Evolutionary conservation across 1,140 invertebrate species (phyloP).

Genomic region (Monochamus saltuarius): DNA sequence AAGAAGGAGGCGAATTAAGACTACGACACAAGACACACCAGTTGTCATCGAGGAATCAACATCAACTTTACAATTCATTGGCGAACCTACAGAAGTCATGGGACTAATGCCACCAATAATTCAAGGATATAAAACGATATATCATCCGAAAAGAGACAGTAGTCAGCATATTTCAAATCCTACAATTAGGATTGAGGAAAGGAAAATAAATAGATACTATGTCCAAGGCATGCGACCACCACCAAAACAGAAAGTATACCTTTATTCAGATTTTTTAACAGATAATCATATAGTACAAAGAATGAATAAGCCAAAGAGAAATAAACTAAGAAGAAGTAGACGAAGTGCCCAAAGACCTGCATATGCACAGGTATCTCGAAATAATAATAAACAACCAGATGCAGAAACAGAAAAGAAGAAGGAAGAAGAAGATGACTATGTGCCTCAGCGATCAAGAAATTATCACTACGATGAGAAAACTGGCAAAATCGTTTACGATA

Average conservation of each 20-base stretch:
- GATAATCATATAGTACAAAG: constrained; percentile 5
- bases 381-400: constrained; percentile 19
- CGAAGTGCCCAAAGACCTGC: constrained; percentile 27
- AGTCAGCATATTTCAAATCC: background rate
- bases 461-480: constrained; percentile 49
- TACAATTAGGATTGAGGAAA: constrained; percentile 7
- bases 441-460: constrained; percentile 45
- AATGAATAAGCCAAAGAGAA: background rate
- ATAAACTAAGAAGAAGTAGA: constrained; percentile 11
- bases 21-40: constrained; percentile 7
- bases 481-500: constrained; percentile 45
- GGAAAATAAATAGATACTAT: constrained; percentile 31
- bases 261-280: constrained; percentile 36
- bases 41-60: constrained; percentile 4
- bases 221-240: constrained; percentile 47
- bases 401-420: constrained; percentile 14
- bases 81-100: constrained; percentile 28
- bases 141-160: constrained; percentile 15
- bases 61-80: constrained; percentile 22
- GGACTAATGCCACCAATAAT: constrained; percentile 34
- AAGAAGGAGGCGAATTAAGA: constrained; percentile 1
- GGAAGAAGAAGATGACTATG: constrained; percentile 44
- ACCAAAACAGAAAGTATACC: constrained; percentile 29
- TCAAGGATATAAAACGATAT: constrained; percentile 36
- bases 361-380: constrained; percentile 36